Conservation (phyloP, 2,888 invertebrate species). For the Horisme vitalbata region DNA sequence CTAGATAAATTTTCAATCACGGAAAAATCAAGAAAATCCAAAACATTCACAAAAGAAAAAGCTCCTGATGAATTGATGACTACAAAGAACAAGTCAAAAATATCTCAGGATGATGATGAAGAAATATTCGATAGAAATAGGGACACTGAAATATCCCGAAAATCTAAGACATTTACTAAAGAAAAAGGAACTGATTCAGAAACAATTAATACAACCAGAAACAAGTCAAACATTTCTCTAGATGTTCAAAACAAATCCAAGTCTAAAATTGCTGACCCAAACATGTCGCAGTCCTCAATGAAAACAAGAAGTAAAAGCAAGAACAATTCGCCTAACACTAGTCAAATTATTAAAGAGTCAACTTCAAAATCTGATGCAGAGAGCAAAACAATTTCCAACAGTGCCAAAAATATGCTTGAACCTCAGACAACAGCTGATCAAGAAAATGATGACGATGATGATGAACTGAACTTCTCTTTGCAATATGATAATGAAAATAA, state of each 20-base stretch:
- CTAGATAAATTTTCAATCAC: no score
- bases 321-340: constrained; percentile 2
- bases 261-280: constrained; percentile 7
- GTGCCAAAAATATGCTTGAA: constrained; percentile 1
- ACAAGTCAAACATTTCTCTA: not conserved
- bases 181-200: constrained; percentile 7
- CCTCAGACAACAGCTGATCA: constrained; percentile 2
- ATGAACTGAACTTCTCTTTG: constrained; percentile 28
- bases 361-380: not conserved
- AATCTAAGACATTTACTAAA: constrained; percentile 18
- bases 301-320: constrained; percentile 15
- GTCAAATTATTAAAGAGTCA: constrained; percentile 1
- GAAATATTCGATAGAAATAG: no score
- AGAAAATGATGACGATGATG: constrained; percentile 14
- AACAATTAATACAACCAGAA: constrained; percentile 2
- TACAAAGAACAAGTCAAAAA: constrained; percentile 2
- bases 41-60: constrained; percentile 26
- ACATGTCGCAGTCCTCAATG: constrained; percentile 19
- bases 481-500: constrained; percentile 19
- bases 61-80: constrained; percentile 2
- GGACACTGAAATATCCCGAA: no score
- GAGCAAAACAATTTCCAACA: constrained; percentile 4
- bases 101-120: constrained; percentile 1
- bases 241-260: constrained; percentile 14
- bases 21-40: constrained; percentile 32